phyloP scores from a whole-genome alignment of 2,888 invertebrate genomes.

The Mantis religiosa region DNA sequence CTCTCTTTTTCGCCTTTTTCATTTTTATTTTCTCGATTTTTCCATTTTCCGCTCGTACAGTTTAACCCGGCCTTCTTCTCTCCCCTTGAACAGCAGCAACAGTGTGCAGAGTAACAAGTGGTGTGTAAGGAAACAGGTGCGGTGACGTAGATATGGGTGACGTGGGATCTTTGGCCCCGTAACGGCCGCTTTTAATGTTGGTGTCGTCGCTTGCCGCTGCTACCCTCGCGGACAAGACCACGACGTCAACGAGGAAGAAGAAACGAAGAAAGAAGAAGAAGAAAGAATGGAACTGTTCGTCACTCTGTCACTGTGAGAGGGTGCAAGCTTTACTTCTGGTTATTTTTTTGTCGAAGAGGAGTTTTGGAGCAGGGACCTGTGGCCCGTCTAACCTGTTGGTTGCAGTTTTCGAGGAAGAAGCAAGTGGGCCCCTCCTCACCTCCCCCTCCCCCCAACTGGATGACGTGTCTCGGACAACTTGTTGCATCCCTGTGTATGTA shows the following conservation, averaged over 20 bases:
- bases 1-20: background rate
- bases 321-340: background rate
- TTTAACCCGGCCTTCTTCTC: background rate
- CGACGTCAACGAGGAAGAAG: background rate
- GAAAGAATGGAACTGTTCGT: background rate
- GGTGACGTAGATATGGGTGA: background rate
- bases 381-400: slow-evolving; percentile 23
- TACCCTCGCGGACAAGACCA: background rate
- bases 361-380: background rate
- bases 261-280: background rate
- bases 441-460: background rate
- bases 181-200: background rate
- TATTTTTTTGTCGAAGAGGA: background rate
- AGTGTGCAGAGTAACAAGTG: background rate
- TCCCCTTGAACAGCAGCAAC: background rate
- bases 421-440: background rate
- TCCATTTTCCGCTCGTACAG: background rate
- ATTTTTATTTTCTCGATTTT: background rate
- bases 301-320: background rate
- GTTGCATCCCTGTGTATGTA: background rate
- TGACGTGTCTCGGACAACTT: background rate
- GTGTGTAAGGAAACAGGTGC: background rate
- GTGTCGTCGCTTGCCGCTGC: background rate
- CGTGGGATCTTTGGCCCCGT: background rate
- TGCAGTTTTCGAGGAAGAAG: slow-evolving; percentile 14